Evolutionary conservation across 1,140 invertebrate species (phyloP).

Genomic region (Drosophila asahinai): DNA sequence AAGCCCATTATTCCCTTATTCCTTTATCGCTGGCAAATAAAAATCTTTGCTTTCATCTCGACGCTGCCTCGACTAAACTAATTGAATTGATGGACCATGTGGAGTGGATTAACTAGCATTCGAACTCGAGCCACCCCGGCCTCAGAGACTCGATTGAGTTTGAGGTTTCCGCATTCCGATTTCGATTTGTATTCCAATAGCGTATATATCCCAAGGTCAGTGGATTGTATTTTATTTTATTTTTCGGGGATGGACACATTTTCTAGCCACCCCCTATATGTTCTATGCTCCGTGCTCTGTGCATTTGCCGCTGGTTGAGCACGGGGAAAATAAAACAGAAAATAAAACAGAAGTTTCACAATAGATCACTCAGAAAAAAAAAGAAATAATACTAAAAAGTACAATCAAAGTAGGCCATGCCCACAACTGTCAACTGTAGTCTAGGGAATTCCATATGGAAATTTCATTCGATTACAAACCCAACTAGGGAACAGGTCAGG

Average conservation of each 20-base stretch:
- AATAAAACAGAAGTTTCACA: conserved; percentile 19
- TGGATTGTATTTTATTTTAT: conserved; percentile 16
- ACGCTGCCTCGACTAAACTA: conserved; percentile 18
- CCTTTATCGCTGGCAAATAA: conserved; percentile 24
- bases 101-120: conserved; percentile 49
- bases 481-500: neutral
- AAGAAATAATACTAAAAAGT: neutral
- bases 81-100: conserved; percentile 48
- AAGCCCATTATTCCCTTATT: conserved; percentile 1
- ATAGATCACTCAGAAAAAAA: conserved; percentile 7
- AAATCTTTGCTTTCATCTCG: conserved; percentile 15
- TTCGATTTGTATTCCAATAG: conserved; percentile 13
- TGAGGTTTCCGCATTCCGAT: conserved; percentile 47
- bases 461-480: neutral
- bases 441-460: neutral
- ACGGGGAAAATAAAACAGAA: conserved; percentile 9
- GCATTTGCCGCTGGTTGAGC: conserved; percentile 14
- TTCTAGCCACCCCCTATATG: conserved; percentile 24
- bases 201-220: conserved; percentile 38
- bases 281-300: neutral
- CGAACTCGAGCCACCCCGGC: conserved; percentile 13
- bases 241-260: conserved; percentile 34
- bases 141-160: conserved; percentile 26
- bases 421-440: neutral
- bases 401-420: neutral